Evolutionary conservation across 2,113 vertebrate species (phyloP), one percentile per base, ranked within the genome.

Genomic region (Chlorodrepanis virens): DNA sequence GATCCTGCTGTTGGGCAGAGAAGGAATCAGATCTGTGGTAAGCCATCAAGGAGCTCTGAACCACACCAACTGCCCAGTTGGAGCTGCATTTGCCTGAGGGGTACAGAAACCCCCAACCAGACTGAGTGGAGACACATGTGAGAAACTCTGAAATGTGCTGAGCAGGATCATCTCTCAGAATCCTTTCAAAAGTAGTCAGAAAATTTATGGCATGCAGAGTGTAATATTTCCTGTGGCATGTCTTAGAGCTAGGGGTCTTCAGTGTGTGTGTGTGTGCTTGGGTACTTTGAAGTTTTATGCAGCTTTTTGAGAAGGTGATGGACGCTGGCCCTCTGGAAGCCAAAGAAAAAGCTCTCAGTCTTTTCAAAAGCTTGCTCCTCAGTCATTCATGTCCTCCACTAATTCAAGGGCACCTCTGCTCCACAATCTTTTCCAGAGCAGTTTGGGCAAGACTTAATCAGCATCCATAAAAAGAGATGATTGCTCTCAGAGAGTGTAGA

Each of bases 41-140:
- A 86, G 42, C 12, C 67, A 27, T 14, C 0, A 6, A 65, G 63
- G 68, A 63, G 23, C 39, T 86, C 54, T 63, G 47, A 83, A 59
- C 27, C 39, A 59, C 83, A 69, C 29, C 24, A 78, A 7, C 42
- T 1, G 0, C 45, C n/a, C 52, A 59, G 53, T 4, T 12, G 4
- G 33, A 71, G 17, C 64, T 60, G 49, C 11, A 5, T 70, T 72
- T 6, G 2, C 42, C 68, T 29, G 10, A 22, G 21, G 31, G 42
- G 45, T 15, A 35, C 63, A 79, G 70, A 79, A 86, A 20, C 4
- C 17, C 44, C 45, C n/a, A 57, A 1, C 0, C 3, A 47, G 27
- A 57, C 24, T 16, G 19, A 80, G 9, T 1, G 2, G n/a, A 79
- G 53, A 22, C 57, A 57, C 0, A 0, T 14, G 15, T 40, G 70